phyloP scores from a whole-genome alignment of 2,113 vertebrate genomes.

The Callipepla californica region DNA sequence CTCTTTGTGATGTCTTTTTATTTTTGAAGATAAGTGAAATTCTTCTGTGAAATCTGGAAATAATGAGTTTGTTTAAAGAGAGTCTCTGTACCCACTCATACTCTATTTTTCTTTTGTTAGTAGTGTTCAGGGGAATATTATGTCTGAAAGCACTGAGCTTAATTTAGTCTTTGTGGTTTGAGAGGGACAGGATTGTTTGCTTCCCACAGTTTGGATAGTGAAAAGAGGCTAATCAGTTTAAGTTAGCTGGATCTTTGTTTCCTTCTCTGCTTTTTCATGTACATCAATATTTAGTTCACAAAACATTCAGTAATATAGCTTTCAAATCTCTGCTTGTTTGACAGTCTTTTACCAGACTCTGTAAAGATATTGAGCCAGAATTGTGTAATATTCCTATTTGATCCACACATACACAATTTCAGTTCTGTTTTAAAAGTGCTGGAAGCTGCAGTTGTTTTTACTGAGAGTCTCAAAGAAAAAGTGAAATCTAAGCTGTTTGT shows the following conservation, averaged over 20 bases:
- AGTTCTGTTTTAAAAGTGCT: background rate
- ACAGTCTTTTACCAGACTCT: background rate
- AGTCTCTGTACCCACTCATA: background rate
- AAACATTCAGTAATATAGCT: background rate
- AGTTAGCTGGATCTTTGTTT: conserved; percentile 27
- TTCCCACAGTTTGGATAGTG: background rate
- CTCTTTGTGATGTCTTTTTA: background rate
- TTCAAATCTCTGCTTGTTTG: conserved; percentile 15
- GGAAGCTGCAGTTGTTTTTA: background rate
- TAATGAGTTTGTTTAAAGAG: background rate
- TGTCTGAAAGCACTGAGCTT: background rate
- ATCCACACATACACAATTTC: background rate
- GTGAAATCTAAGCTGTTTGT: background rate
- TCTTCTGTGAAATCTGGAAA: background rate
- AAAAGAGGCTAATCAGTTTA: background rate
- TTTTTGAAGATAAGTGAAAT: background rate
- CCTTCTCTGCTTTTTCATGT: conserved; percentile 14
- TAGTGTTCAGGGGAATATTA: background rate
- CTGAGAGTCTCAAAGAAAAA: background rate
- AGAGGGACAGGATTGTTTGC: background rate
- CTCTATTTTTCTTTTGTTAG: background rate
- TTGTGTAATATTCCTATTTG: background rate
- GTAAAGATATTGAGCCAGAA: background rate
- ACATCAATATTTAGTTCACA: background rate
- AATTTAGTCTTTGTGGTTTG: background rate